These are phyloP conservation scores for Parus major DNA, from an alignment of 2,113 vertebrate genomes.

Conservation along the genomic window DNA sequence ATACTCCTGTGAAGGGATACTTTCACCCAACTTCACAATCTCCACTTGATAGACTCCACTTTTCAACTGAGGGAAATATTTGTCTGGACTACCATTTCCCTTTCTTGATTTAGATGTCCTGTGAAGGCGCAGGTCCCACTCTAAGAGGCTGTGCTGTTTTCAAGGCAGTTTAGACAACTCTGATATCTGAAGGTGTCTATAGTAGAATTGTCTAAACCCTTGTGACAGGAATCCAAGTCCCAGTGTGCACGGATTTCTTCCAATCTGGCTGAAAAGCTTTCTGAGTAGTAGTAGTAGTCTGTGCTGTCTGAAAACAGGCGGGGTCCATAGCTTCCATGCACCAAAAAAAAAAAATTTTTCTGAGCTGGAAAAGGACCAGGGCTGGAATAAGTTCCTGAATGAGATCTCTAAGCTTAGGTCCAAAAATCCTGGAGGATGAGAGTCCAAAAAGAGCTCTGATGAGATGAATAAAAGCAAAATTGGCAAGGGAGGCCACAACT, in stretches of 20 bases:
- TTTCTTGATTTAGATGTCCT: background rate
- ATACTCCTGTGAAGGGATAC: background rate
- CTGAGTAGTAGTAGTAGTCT: background rate
- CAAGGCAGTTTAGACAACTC: background rate
- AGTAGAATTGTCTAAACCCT: background rate
- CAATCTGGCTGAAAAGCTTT: background rate
- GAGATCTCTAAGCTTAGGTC: background rate
- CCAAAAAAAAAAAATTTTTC: background rate
- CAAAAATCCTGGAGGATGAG: background rate
- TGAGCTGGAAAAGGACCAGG: background rate
- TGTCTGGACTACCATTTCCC: background rate
- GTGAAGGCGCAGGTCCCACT: background rate
- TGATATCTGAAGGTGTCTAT: background rate
- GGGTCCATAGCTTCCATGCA: background rate
- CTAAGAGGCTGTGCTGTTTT: background rate
- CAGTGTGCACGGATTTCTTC: background rate
- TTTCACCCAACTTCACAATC: background rate
- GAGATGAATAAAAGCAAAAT: background rate
- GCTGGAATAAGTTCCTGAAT: background rate
- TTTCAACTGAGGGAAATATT: background rate
- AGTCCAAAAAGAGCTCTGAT: background rate
- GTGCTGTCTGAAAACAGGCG: background rate
- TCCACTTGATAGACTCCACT: background rate
- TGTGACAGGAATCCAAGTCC: background rate
- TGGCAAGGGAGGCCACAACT: background rate